Base-by-base conservation (phyloP, 2,113 vertebrate species). In the Chaetodon auriga region DNA sequence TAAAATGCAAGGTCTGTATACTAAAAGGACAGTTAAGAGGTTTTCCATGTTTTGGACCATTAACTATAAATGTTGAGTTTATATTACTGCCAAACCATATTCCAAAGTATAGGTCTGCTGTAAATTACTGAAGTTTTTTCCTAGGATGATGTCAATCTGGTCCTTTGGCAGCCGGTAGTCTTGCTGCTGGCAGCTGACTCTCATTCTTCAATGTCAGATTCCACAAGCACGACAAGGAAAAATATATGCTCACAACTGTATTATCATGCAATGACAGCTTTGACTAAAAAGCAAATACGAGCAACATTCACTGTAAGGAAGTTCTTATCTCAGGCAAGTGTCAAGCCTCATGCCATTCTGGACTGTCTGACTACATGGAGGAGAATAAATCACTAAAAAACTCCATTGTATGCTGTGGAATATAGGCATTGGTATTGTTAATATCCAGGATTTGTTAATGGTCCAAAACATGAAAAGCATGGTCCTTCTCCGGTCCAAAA, bases 11-110 rank as follows among this genome's bases (percentile, higher is more conserved):
- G 21, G 4, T 23, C 9, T 57, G 30, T 49, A 6, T 14, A 48
- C 16, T 46, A 61, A n/a, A 71, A 68, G 71, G 45, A 45, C 11
- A 60, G 21, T 1, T 13, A 21, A 6, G 30, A 49, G n/a, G 8
- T 35, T 65, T 75, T 74, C 41, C 13, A 14, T 58, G n/a, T 54
- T 76, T 75, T 72, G 57, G 53, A 60, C 35, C 30, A 73, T 75
- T 38, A 57, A 46, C 25, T 25, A 6, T 35, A 76, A 68, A 48
- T 35, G 4, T 46, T 36, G 8, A 61, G 48, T 57, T 68, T 19
- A 21, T 6, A 12, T 51, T 35, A 58, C 38, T 71, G 74, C n/a
- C 25, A 68, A 71, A 66, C 1, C 46, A 51, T 25, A 10, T 60
- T 51, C n/a, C 7, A 70, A 60, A 66, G 35, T 54, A 43, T 2